These are phyloP conservation scores for Dasysyrphus albostriatus DNA, from an alignment of 2,888 invertebrate species.

Conservation along the genomic window DNA sequence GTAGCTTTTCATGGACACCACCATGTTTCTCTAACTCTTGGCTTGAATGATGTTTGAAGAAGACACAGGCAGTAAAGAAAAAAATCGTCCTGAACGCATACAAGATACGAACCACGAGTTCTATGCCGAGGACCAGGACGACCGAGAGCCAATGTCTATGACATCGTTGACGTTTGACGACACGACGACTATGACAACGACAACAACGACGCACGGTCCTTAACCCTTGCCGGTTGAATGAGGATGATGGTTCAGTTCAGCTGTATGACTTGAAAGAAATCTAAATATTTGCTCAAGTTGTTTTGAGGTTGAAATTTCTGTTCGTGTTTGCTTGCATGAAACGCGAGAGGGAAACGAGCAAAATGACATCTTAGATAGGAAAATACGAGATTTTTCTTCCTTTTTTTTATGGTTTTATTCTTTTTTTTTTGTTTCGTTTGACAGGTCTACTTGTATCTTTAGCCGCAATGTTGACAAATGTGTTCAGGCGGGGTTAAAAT, in stretches of 20 bases:
- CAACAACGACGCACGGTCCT: constrained; percentile 74
- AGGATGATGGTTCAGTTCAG: constrained; percentile 29
- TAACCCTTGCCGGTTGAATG: constrained; percentile 76
- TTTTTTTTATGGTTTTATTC: constrained; percentile 30
- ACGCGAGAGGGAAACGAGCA: constrained; percentile 55
- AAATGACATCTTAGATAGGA: constrained; percentile 71
- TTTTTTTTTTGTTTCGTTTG: constrained; percentile 46
- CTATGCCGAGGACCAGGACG: constrained; percentile 30
- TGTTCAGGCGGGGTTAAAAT: constrained; percentile 61
- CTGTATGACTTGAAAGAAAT: constrained; percentile 65
- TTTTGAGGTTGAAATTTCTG: constrained; percentile 83
- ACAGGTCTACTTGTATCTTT: constrained; percentile 69
- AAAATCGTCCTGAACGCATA: constrained; percentile 65
- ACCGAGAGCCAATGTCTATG: constrained; percentile 67
- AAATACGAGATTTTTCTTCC: constrained; percentile 60
- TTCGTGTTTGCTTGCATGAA: constrained; percentile 68
- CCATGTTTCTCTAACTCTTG: constrained; percentile 37
- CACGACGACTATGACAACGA: constrained; percentile 22
- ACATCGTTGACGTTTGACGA: constrained; percentile 27
- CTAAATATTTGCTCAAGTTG: constrained; percentile 83
- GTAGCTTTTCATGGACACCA: constrained; percentile 74
- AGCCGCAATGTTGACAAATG: constrained; percentile 75
- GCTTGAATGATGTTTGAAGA: constrained; percentile 59
- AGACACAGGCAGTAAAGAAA: constrained; percentile 38
- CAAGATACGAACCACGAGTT: constrained; percentile 48